These are phyloP conservation scores for Stratiolaelaps scimitus DNA, from an alignment of 1,140 invertebrate genomes.

Conservation along the genomic window DNA sequence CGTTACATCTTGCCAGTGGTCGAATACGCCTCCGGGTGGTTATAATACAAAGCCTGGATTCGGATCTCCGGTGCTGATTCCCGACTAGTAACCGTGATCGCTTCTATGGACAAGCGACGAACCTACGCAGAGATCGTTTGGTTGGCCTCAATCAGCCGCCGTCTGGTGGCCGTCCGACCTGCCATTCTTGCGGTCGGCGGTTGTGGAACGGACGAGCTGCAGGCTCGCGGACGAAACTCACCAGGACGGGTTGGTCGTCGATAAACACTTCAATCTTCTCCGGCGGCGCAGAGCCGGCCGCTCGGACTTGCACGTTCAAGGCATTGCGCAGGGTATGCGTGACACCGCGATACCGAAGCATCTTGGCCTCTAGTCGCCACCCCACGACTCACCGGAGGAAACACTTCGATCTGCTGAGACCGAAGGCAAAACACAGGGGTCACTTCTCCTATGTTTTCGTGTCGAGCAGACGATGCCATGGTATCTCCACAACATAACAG, in stretches of 20 bases:
- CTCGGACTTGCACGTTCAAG: not conserved
- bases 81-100: too few relatives aligned
- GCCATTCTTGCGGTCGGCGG: too few relatives aligned
- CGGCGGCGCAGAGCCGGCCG: conserved; percentile 40
- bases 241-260: conserved; percentile 80
- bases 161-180: too few relatives aligned
- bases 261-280: conserved; percentile 92
- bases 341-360: conserved; percentile 17
- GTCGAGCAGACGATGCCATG: not conserved
- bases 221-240: not conserved
- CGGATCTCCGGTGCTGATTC: too few relatives aligned
- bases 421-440: conserved; percentile 13
- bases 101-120: too few relatives aligned
- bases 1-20: too few relatives aligned
- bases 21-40: too few relatives aligned
- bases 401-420: not conserved
- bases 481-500: too few relatives aligned
- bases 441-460: conserved; percentile 14
- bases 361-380: not conserved
- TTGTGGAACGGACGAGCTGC: too few relatives aligned
- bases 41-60: too few relatives aligned
- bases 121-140: too few relatives aligned
- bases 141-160: too few relatives aligned
- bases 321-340: conserved; percentile 10
- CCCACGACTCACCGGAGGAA: not conserved